Evolutionary conservation across 2,113 vertebrate genomes (phyloP), one percentile per base, ranked within the genome.

Genomic region (Dryoscopus gambensis): DNA sequence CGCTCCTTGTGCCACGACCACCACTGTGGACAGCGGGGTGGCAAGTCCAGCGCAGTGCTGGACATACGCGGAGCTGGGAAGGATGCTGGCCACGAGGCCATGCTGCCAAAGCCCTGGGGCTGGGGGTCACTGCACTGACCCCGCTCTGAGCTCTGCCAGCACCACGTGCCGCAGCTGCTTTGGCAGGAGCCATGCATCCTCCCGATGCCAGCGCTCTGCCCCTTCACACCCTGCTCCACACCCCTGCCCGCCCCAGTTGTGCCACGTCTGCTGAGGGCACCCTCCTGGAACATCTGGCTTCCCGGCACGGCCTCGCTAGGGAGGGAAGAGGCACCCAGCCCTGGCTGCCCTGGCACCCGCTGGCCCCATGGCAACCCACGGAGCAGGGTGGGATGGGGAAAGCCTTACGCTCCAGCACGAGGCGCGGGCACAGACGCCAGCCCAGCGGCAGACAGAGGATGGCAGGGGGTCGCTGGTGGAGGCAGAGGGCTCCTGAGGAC

Each of bases 391-490:
- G 87, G 73, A 92, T 63, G 92, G 98, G 97, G 93, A 65, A 86
- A 98, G 96, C 97, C 98, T 99, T 99, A 99, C 98, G 70, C 98
- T 98, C 98, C 98, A 98, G 98, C 98, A 99, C 1, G 98, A 97
- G 93, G 98, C 98, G 33, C 98, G 98, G 97, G 98, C 97, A 59
- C 98, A 99, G 97, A 99, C 49, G 87, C 98, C 98, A 87, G 97
- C 98, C 98, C 98, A 98, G 96, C 97, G 97, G 96, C 96, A 96
- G 89, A 96, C 95, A 95, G 93, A 94, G 94, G 97, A 90, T 19
- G 95, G 94, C 40, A 18, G 95, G 84, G 94, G 94, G 68, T 97
- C 96, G 19, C 90, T 9, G 49, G 84, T 79, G 64, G 95, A 97
- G 90, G 96, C 88, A 59, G 96, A 95, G 86, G 96, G 93, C 86